phyloP scores from a whole-genome alignment of 1,140 invertebrate genomes.

The Drosophila leontia region DNA sequence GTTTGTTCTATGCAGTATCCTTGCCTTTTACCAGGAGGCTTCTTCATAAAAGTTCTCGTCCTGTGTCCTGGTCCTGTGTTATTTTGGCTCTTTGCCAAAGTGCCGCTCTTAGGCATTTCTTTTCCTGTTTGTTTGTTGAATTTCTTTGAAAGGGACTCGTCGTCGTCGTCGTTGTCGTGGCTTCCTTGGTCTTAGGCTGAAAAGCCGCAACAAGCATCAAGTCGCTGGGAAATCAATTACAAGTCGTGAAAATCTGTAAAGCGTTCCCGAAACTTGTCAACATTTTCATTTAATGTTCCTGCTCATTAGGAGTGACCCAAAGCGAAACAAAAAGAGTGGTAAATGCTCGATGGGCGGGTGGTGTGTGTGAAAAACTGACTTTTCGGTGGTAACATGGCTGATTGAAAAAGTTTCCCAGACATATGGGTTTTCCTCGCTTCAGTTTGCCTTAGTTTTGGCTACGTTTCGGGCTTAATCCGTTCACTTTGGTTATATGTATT shows the following conservation, averaged over 20 bases:
- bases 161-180: slow-evolving; percentile 35
- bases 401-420: slow-evolving; percentile 45
- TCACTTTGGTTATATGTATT: slow-evolving; percentile 21
- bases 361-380: slow-evolving; percentile 34
- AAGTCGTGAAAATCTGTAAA: slow-evolving; percentile 45
- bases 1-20: slow-evolving; percentile 38
- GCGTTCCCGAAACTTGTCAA: slow-evolving; percentile 51
- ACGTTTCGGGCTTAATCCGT: slow-evolving; percentile 17
- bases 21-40: slow-evolving; percentile 63
- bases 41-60: slow-evolving; percentile 58
- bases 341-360: slow-evolving; percentile 17
- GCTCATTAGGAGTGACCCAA: slow-evolving; percentile 69
- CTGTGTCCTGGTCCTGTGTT: slow-evolving; percentile 50
- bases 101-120: slow-evolving; percentile 81
- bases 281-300: slow-evolving; percentile 72
- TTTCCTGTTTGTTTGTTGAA: slow-evolving; percentile 56
- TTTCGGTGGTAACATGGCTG: slow-evolving; percentile 36
- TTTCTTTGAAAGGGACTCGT: slow-evolving; percentile 64
- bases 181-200: slow-evolving; percentile 28
- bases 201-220: slow-evolving; percentile 48
- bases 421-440: slow-evolving; percentile 32
- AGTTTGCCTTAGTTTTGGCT: neutral
- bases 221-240: slow-evolving; percentile 78
- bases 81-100: slow-evolving; percentile 72
- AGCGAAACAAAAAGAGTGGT: slow-evolving; percentile 15